phyloP scores from a whole-genome alignment of 2,797 vertebrate species.

The Simalia tracyae region DNA sequence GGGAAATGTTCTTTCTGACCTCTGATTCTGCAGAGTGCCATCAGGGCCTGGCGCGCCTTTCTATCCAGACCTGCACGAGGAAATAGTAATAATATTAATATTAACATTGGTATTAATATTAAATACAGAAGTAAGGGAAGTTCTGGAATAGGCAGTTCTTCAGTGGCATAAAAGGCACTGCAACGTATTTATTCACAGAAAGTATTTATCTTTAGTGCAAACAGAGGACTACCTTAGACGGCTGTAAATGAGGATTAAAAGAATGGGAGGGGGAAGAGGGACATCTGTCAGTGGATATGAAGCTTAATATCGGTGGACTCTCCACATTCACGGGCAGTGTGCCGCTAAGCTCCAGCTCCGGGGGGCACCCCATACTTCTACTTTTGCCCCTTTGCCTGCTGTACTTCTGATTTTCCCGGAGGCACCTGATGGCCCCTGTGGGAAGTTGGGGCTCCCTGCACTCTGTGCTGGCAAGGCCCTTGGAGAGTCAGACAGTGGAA shows the following conservation, averaged over 20 bases:
- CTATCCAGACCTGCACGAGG: neutral
- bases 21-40: neutral
- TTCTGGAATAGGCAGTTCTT: neutral
- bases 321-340: too few relatives aligned
- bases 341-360: neutral
- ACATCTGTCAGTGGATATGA: neutral
- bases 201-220: neutral
- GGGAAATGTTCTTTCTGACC: conserved; percentile 9
- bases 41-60: neutral
- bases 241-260: neutral
- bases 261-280: neutral
- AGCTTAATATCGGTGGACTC: neutral
- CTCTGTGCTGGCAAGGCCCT: neutral
- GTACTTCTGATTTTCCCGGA: neutral
- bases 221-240: neutral
- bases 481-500: neutral
- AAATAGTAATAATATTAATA: neutral
- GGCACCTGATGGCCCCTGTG: neutral
- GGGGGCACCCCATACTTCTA: neutral
- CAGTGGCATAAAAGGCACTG: neutral
- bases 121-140: neutral
- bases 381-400: neutral
- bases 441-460: neutral
- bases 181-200: neutral
- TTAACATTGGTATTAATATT: neutral